Evolutionary conservation across 2,113 vertebrate species (phyloP), one percentile per base, ranked within the genome.

Genomic region (Amazona vittata): DNA sequence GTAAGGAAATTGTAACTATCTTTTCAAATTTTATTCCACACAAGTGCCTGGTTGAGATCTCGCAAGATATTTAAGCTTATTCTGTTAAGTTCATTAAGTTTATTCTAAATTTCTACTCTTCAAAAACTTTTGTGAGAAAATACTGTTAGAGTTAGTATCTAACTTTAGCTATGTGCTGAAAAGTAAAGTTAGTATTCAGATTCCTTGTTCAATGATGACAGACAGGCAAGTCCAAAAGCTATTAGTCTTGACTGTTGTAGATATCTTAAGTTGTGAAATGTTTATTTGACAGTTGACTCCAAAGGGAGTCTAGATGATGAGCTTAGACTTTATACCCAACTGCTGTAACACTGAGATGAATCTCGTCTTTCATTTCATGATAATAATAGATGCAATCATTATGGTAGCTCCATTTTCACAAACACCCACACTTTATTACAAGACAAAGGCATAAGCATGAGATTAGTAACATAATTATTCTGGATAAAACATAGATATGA

Each of bases 401-500:
- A 78, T 4, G 64, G 31, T 52, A 77, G 29, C 35, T 92, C 55
- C 18, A 44, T 92, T 93, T 94, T 88, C 64, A 89, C 33, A 75
- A 90, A 92, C 71, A 86, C 47, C 57, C 59, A 73, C 87, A 88
- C 35, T 50, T 85, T 49, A 70, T 88, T 93, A 74, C n/a, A 93
- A 75, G 53, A 35, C 1, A 4, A 86, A 83, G 9, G 2, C 16
- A 74, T 67, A 76, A 90, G 10, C 31, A 46, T 67, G n/a, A 43
- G 91, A 85, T 73, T 96, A 88, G 85, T 85, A 90, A 78, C 26
- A 62, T 53, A 87, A 86, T 90, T 91, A 68, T 94, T 89, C 52
- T 68, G 10, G 41, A 55, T 79, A 86, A 92, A 94, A 55, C 65
- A 88, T 74, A 91, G 37, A 31, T 84, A 43, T 53, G 17, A 9